Evolutionary conservation across 2,797 vertebrate species (phyloP).

Genomic region (Scolopax rusticola): DNA sequence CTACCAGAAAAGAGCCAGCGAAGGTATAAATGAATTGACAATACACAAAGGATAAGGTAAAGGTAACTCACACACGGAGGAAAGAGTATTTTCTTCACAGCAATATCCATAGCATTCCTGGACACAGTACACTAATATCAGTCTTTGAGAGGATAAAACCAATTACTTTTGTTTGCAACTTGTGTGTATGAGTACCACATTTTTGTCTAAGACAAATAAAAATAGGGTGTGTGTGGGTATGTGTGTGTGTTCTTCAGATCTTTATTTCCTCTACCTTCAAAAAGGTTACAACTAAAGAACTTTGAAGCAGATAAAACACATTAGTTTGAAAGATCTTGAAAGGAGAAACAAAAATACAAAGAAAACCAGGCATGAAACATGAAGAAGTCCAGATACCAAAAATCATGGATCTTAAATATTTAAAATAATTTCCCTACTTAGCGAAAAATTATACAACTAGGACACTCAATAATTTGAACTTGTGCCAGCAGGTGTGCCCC

Average conservation of each 20-base stretch:
- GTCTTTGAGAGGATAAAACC: not conserved
- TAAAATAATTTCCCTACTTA: not conserved
- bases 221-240: not conserved
- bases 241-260: not conserved
- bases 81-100: not conserved
- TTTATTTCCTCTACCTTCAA: not conserved
- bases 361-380: not conserved
- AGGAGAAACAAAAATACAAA: not conserved
- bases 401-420: not conserved
- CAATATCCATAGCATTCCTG: not conserved
- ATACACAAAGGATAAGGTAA: not conserved
- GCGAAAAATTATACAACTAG: not conserved
- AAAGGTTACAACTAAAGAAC: not conserved
- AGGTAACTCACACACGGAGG: not conserved
- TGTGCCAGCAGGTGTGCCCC: not conserved
- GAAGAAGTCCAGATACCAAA: not conserved
- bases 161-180: not conserved
- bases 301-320: not conserved
- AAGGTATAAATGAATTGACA: not conserved
- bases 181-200: not conserved
- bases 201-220: not conserved
- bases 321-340: not conserved
- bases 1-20: not conserved
- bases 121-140: not conserved
- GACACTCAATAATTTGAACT: not conserved